Percentiles rank a stretch among this genome's conserved stretches.
These are phyloP conservation scores for Magallana nippona DNA, from an alignment of 2,888 invertebrate species.

Conservation along the genomic window DNA sequence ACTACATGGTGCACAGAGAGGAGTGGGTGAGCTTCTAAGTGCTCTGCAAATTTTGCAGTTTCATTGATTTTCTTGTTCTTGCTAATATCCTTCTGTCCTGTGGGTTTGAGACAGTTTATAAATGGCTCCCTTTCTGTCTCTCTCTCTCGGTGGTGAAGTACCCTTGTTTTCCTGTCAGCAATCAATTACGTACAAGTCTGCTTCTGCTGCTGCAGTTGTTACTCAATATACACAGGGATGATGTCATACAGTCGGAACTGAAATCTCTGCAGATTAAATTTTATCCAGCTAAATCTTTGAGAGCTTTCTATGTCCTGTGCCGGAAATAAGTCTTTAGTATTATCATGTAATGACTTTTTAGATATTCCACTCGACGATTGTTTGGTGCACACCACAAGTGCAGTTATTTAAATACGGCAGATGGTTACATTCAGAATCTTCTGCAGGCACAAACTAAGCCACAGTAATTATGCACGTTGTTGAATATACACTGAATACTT, in stretches of 20 bases:
- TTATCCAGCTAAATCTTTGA: neutral
- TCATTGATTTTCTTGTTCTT: neutral
- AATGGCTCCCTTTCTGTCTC: neutral
- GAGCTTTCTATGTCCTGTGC: too few species aligned
- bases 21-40: neutral
- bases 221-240: neutral
- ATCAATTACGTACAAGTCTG: slow-evolving; percentile 2
- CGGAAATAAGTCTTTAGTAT: too few species aligned
- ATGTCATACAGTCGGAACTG: neutral
- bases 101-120: neutral
- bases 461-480: too few species aligned
- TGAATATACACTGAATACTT: too few species aligned
- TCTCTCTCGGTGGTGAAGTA: neutral
- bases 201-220: neutral
- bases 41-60: slow-evolving; percentile 1
- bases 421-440: too few species aligned
- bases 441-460: too few species aligned
- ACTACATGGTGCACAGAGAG: neutral
- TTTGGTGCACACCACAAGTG: too few species aligned
- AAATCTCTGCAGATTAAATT: neutral
- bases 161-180: neutral
- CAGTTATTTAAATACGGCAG: too few species aligned
- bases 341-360: too few species aligned
- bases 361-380: too few species aligned
- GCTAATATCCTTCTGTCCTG: neutral